Evolutionary conservation across 2,797 vertebrate genomes (phyloP), one percentile per base, ranked within the genome.

Genomic region (Silurus aristotelis): DNA sequence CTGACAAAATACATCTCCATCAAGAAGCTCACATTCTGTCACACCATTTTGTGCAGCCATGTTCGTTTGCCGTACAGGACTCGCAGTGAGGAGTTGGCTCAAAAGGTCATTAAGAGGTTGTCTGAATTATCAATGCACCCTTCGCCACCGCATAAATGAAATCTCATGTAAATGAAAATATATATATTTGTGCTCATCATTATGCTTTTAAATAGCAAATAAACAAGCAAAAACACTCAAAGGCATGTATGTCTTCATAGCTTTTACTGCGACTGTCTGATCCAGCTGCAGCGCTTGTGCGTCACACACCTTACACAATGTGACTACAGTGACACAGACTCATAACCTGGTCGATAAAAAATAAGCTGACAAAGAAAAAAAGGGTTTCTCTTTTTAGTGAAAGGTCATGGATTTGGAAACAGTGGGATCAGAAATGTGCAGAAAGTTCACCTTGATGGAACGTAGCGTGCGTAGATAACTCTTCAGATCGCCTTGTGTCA

Each of bases 401-500:
- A 38, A 38, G 3, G 38, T 38, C 38, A 38, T 38, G 38, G 38
- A n/a, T 38, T 12, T 60, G 4, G 19, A 56, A 60, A 63, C 2
- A 46, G 5, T 61, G 15, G 58, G 70, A 20, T 20, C 0, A 0
- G 14, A 55, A 68, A 67, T 61, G 5, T n/a, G 70, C 58, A 22
- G 10, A 27, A 17, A 55, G 13, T 10, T 85, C 91, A 98, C 98
- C 95, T 99, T 97, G 92, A 96, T 97, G 19, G 97, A 96, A 60
- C 98, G 95, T 68, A 99, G 94, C 10, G 97, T 99, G 83, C 98
- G 95, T 82, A 99, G 91, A 82, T 99, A 97, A 90, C 97, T 99
- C 94, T 99, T 99, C 85, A 99, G 95, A 89, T 99, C 98, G 2
- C 98, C 98, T 9, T 96, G 95, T 0, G 98, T 99, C 98, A 99